These are phyloP conservation scores for Strigamia maritima DNA, from an alignment of 2,888 invertebrate species.

Conservation along the genomic window DNA sequence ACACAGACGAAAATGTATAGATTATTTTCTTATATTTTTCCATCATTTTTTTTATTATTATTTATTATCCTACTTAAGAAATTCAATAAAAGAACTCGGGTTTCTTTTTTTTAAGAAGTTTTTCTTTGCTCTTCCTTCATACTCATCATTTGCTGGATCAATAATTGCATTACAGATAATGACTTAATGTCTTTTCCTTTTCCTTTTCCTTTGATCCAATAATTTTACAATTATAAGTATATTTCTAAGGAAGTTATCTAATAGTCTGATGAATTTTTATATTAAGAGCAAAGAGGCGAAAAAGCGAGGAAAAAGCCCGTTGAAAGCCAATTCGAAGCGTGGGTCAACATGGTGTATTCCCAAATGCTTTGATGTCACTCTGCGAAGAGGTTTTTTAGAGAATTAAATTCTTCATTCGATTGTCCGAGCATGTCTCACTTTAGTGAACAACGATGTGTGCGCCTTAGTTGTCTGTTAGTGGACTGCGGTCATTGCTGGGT, in stretches of 20 bases:
- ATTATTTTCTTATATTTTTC: neutral
- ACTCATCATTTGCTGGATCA: slow-evolving; percentile 17
- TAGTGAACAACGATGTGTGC: slow-evolving; percentile 27
- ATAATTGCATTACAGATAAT: slow-evolving; percentile 33
- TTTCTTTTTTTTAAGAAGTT: neutral
- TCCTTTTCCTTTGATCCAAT: slow-evolving; percentile 22
- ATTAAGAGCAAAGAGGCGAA: neutral
- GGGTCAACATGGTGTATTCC: slow-evolving; percentile 8
- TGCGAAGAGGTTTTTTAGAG: neutral
- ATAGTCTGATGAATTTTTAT: neutral
- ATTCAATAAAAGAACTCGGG: neutral
- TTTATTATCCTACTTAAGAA: neutral
- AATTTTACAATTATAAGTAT: neutral
- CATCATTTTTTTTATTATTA: neutral
- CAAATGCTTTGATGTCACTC: neutral
- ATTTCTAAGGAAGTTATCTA: neutral
- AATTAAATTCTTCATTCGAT: slow-evolving; percentile 20
- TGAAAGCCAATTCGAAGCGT: neutral
- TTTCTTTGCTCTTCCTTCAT: neutral
- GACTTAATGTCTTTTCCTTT: slow-evolving; percentile 7
- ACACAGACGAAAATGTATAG: neutral
- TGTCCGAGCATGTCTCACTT: slow-evolving; percentile 12
- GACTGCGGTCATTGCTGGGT: slow-evolving; percentile 21
- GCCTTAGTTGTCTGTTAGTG: slow-evolving; percentile 24
- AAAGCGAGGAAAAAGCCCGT: neutral